Conservation (phyloP, 1,140 invertebrate species). For the Drosophila arawakana region DNA sequence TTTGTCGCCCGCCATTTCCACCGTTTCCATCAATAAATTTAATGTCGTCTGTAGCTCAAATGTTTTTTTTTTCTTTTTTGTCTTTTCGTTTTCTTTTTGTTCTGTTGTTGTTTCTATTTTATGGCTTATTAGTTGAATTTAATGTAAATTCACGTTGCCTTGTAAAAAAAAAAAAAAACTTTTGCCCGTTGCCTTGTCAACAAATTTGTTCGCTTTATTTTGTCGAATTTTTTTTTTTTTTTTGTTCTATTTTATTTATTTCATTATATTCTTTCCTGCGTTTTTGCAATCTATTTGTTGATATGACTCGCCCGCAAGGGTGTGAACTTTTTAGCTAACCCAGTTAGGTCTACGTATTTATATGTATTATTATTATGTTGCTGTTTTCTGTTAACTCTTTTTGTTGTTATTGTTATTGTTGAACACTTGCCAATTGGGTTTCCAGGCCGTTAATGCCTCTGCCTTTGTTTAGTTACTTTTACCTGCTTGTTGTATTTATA, state of each 20-base stretch:
- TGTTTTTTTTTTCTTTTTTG: constrained; percentile 13
- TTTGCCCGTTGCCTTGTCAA: constrained; percentile 55
- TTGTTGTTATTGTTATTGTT: constrained; percentile 36
- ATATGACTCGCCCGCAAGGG: constrained; percentile 30
- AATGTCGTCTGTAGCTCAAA: constrained; percentile 61
- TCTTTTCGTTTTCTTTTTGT: constrained; percentile 17
- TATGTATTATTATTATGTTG: constrained; percentile 32
- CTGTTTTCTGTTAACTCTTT: constrained; percentile 42
- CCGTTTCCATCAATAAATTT: constrained; percentile 79
- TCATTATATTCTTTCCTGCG: constrained; percentile 16
- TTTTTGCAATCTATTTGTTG: constrained; percentile 41
- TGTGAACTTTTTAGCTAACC: constrained; percentile 67
- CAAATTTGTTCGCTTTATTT: constrained; percentile 28
- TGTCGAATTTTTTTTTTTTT: constrained; percentile 49
- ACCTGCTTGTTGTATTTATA: constrained; percentile 40
- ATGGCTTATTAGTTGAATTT: constrained; percentile 75
- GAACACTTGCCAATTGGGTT: constrained; percentile 67
- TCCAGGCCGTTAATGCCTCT: constrained; percentile 39
- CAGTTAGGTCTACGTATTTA: constrained; percentile 51
- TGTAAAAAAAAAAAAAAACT: constrained; percentile 36
- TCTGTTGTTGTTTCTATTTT: constrained; percentile 51
- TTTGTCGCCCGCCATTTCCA: constrained; percentile 30
- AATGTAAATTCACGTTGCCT: constrained; percentile 65
- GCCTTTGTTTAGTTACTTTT: constrained; percentile 65
- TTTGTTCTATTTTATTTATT: constrained; percentile 20